Base-by-base conservation (phyloP, 1,140 invertebrate genomes). In the Oncopodura yosiiana region DNA sequence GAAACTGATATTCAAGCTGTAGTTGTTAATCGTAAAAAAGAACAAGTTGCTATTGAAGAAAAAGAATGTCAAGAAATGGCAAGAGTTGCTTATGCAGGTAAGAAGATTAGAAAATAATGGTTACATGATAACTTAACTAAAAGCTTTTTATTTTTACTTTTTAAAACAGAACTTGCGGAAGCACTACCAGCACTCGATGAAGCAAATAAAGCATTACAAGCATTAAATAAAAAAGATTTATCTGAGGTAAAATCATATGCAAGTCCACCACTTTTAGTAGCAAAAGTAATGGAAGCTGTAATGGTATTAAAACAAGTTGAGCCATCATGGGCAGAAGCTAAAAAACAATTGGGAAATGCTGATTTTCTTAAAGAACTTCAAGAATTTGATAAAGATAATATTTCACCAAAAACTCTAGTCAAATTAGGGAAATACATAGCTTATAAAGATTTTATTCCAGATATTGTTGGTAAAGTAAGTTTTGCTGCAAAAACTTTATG, bases 221-320 rank as follows among this genome's bases (percentile, higher is more conserved):
- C 86, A 11, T 69, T 91, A 19, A 90, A 86, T 67, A 92, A 91
- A 69, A 88, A 86, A 36, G 87, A 91, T 68, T 81, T 91, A 37
- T 80, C 82, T 37, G 87, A 91, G 74, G 85, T 93, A 49, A 87
- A 87, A 69, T 88, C 85, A 0, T 92, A 91, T 70, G 80, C 80
- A 0, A 79, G 81, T 62, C 88, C 87, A 2, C 87, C 87, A 12
- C 71, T 78, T 26, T 82, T 87, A 67, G 86, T 92, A 1, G 84
- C 89, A 71, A 86, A 88, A 73, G 87, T 90, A 0, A 78, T 91
- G 79, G 86, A 91, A 70, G 86, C 87, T 18, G 85, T 92, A 0
- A 85, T 90, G 76, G 87, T 90, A 63, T 69, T 93, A 16, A 75
- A 85, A 57, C 75, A 80, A 53, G 75, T 74, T 52, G 86, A 90